Evolutionary conservation across 2,113 vertebrate genomes (phyloP), one percentile per base, ranked within the genome.

Genomic region (Orycteropus afer): DNA sequence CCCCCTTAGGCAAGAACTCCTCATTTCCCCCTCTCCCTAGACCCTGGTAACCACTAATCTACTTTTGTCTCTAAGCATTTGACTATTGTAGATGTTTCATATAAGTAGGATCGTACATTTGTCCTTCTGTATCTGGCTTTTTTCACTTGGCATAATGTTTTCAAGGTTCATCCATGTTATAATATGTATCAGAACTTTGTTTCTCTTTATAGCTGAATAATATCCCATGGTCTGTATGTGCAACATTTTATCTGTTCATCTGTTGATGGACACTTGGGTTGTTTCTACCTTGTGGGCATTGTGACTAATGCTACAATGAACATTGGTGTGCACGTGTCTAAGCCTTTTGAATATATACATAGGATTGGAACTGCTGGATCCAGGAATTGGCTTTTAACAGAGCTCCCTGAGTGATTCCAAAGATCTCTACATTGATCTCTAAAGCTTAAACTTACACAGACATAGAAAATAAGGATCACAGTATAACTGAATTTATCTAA

Each of bases 401-500:
- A 12, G 7, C 13, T 86, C 14, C 29, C 27, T 4, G 5, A 23
- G 23, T 5, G 10, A 84, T 23, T 32, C 45, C 57, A 65, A 13
- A 13, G 63, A 92, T 55, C 57, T 53, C 55, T 49, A 22, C 1
- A 20, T 42, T 74, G 65, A 74, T 71, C 29, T 69, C 47, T 76
- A 82, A 95, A 85, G 25, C 37, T 47, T 80, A 81, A 87, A 67
- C 40, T 67, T 86, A 45, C 37, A 86, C 10, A 93, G 71, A 79
- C 87, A 73, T 10, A n/a, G 47, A 40, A 74, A 63, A 79, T 84
- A 49, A 80, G 20, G 78, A 85, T 57, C 1, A 1, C 37, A 34
- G 23, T 57, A 73, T 87, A 90, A 90, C 57, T 82, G 65, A 91
- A 84, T 83, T 45, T 89, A 71, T 81, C 88, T 53, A 92, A 88